These are phyloP conservation scores for Diabrotica balteata DNA, from an alignment of 2,888 invertebrate species.

Conservation along the genomic window DNA sequence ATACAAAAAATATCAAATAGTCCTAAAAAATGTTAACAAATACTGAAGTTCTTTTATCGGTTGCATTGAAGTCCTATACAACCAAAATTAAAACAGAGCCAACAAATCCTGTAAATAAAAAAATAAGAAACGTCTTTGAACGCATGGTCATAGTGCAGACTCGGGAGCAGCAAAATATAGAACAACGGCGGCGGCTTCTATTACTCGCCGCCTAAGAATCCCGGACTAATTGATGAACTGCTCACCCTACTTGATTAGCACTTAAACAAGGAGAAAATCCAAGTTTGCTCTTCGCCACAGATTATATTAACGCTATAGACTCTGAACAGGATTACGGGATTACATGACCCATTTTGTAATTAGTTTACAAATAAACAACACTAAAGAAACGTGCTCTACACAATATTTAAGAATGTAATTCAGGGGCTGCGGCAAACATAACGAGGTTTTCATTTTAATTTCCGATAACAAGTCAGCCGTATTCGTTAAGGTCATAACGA, in stretches of 20 bases:
- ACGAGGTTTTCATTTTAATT: too few relatives aligned
- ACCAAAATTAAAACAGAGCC: too few relatives aligned
- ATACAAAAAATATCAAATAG: too few relatives aligned
- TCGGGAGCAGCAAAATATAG: too few relatives aligned
- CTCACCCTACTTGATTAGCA: conserved; percentile 48
- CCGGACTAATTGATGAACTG: conserved; percentile 50
- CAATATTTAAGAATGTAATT: neutral
- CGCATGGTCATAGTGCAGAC: neutral
- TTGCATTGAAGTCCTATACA: too few relatives aligned
- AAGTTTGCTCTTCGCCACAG: conserved; percentile 37
- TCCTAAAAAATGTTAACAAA: too few relatives aligned
- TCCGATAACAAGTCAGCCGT: too few relatives aligned
- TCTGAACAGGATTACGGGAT: conserved; percentile 37
- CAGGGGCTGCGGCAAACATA: too few relatives aligned
- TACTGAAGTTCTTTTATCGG: too few relatives aligned
- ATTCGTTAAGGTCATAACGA: too few relatives aligned
- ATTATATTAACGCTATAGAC: conserved; percentile 38
- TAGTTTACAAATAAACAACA: conserved; percentile 31
- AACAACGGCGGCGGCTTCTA: conserved; percentile 28
- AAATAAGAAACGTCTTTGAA: conserved; percentile 9
- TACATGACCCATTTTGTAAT: conserved; percentile 35
- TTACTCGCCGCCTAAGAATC: conserved; percentile 43
- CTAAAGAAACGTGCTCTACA: conserved; percentile 12
- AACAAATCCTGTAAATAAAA: neutral
- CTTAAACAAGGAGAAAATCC: conserved; percentile 49